Percentiles rank a stretch among this genome's conserved stretches.
These are phyloP conservation scores for Strix aluco DNA, from an alignment of 2,113 vertebrate species.

Conservation along the genomic window DNA sequence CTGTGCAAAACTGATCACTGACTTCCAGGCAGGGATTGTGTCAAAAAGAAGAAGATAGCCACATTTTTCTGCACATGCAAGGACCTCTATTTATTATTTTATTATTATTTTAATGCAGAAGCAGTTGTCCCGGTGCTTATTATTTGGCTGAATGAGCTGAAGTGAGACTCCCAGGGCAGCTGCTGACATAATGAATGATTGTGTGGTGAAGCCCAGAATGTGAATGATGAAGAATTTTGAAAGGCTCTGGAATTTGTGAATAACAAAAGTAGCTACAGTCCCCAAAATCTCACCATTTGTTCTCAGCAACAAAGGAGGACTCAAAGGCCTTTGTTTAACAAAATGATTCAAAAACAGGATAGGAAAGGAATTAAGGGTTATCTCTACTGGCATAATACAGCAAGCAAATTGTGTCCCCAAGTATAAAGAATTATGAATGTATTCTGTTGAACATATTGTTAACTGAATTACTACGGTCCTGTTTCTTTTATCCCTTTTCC, in stretches of 20 bases:
- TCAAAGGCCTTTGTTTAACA: slow-evolving; percentile 78
- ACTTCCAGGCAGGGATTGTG: slow-evolving; percentile 1
- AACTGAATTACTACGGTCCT: slow-evolving; percentile 63
- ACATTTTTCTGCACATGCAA: slow-evolving; percentile 7
- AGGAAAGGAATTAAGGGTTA: slow-evolving; percentile 74
- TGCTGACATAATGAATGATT: slow-evolving; percentile 94
- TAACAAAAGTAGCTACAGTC: slow-evolving; percentile 75
- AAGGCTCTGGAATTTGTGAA: slow-evolving; percentile 75
- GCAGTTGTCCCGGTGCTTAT: slow-evolving; percentile 79
- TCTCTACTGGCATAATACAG: slow-evolving; percentile 65
- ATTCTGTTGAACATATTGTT: slow-evolving; percentile 45
- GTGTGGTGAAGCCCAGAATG: slow-evolving; percentile 80
- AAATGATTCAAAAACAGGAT: slow-evolving; percentile 78
- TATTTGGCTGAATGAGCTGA: slow-evolving; percentile 86
- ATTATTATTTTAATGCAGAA: slow-evolving; percentile 73
- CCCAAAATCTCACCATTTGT: slow-evolving; percentile 77
- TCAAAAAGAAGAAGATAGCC: slow-evolving; percentile 27
- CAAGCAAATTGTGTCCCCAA: slow-evolving; percentile 63
- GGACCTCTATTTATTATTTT: slow-evolving; percentile 38
- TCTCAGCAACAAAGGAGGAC: slow-evolving; percentile 75
- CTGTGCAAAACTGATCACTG: background rate
- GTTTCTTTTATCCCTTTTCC: slow-evolving; percentile 52
- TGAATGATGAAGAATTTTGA: slow-evolving; percentile 81
- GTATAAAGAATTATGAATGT: slow-evolving; percentile 58
- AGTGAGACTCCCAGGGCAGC: slow-evolving; percentile 76